phyloP scores from a whole-genome alignment of 2,888 invertebrate genomes.

The Drosophila stalkeri region DNA sequence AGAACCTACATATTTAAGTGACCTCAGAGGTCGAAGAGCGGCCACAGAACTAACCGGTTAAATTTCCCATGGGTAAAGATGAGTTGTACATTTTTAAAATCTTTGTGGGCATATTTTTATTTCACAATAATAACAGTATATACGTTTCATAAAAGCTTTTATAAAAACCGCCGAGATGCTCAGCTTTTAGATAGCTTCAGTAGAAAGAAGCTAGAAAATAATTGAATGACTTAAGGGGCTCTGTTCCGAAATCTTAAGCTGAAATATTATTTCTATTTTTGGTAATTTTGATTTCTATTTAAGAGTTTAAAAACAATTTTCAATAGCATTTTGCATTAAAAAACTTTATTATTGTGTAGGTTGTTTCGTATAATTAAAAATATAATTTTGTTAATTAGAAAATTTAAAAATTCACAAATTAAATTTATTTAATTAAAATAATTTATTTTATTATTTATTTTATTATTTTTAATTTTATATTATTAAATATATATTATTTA shows the following conservation, averaged over 20 bases:
- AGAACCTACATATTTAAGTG: constrained; percentile 32
- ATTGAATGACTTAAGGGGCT: neutral
- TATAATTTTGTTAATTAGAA: neutral
- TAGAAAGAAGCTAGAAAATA: neutral
- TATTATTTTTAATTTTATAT: neutral
- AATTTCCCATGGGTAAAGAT: constrained; percentile 26
- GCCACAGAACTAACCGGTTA: constrained; percentile 16
- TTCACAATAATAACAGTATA: constrained; percentile 16
- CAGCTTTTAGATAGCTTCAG: neutral
- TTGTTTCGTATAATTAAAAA: too few species aligned
- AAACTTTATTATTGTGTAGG: too few species aligned
- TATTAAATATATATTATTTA: too few species aligned
- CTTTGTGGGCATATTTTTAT: constrained; percentile 12
- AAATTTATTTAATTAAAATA: too few species aligned
- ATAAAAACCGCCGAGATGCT: neutral
- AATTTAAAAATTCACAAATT: neutral
- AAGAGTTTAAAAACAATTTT: neutral
- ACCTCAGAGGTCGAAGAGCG: constrained; percentile 4
- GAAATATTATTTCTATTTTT: neutral
- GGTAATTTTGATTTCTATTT: too few species aligned
- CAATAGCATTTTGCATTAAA: too few species aligned
- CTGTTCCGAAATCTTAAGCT: neutral
- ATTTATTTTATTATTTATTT: too few species aligned
- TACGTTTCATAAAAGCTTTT: constrained; percentile 5
- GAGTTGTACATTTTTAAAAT: constrained; percentile 32